Percentiles rank a stretch among this genome's conserved stretches.
These are phyloP conservation scores for Chaunax sp. DNA, from an alignment of 2,797 vertebrate genomes.

Conservation along the genomic window DNA sequence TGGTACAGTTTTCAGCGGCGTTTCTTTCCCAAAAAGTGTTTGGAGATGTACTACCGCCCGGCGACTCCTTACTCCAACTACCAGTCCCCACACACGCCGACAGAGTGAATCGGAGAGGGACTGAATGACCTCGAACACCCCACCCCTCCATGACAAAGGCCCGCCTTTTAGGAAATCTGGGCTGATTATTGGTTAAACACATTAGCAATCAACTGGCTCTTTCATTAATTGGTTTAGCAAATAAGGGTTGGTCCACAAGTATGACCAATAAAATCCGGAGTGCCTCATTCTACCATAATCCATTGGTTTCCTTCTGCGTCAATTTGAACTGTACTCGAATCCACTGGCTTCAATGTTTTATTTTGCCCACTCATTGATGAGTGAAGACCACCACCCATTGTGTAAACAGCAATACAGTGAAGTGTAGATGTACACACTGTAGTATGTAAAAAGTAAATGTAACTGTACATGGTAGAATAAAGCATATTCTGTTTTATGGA, in stretches of 20 bases:
- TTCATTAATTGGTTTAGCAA: constrained; percentile 64
- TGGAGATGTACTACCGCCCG: constrained; percentile 74
- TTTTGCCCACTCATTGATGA: constrained; percentile 81
- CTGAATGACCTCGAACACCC: constrained; percentile 86
- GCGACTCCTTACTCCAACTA: constrained; percentile 79
- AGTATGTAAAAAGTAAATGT: constrained; percentile 20
- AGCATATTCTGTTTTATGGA: background rate
- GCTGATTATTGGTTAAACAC: constrained; percentile 48
- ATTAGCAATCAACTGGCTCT: constrained; percentile 51
- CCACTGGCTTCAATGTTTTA: constrained; percentile 66
- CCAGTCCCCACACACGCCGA: constrained; percentile 84
- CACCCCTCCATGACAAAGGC: constrained; percentile 71
- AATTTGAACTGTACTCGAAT: constrained; percentile 64
- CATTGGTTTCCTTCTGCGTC: constrained; percentile 71
- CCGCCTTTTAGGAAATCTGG: constrained; percentile 38
- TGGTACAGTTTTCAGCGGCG: constrained; percentile 56
- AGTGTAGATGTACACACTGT: constrained; percentile 42
- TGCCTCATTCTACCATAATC: constrained; percentile 52
- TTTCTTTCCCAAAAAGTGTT: constrained; percentile 60
- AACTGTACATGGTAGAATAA: constrained; percentile 12
- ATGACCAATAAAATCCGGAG: constrained; percentile 54
- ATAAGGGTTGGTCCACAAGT: constrained; percentile 62
- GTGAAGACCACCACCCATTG: constrained; percentile 62
- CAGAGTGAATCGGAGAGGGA: constrained; percentile 81
- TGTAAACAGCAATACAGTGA: constrained; percentile 61